Evolutionary conservation across 2,797 vertebrate genomes (phyloP), one percentile per base, ranked within the genome.

Genomic region (Nannoperca australis): DNA sequence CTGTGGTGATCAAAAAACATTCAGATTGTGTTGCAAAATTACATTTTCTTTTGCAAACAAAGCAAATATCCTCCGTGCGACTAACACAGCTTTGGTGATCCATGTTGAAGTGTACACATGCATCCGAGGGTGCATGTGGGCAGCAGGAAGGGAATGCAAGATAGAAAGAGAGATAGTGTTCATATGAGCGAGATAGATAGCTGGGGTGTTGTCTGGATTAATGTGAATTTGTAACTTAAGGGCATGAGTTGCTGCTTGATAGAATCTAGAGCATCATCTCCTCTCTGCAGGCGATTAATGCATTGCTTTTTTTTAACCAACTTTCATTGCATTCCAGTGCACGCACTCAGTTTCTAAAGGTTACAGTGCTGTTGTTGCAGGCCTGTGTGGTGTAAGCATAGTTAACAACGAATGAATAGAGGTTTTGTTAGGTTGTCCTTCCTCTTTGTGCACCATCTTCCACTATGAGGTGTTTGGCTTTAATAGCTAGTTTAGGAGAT

Each of bases 161-260:
- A 68, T 70, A 77, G 67, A 67, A 20, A 3, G 30, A 30, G 71
- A 62, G 82, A 70, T 62, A 30, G 74, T 58, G 49, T 76, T 65
- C 42, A 17, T 53, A 72, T 3, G 14, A 75, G 82, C 34, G 64
- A 65, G 66, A 64, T 17, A 60, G 70, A 79, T 64, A 51, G 65
- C 60, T 11, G 61, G 20, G 61, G 59, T 62, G 79, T 68, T 77
- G 79, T 56, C 70, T 55, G 83, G 73, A 86, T 89, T 88, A 81
- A 75, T 85, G 71, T 61, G 75, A 78, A 76, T 89, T 81, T 79
- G 71, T 78, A 83, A 84, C 87, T 89, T 56, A 11, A 69, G 82
- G 86, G 75, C 81, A 83, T 22, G 61, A 81, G 60, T 75, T 83
- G 65, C 69, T 75, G 55, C 78, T 79, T n/a, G 50, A 82, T 86